These are phyloP conservation scores for Emydoidea blandingii DNA, from an alignment of 2,797 vertebrate species.

Conservation along the genomic window DNA sequence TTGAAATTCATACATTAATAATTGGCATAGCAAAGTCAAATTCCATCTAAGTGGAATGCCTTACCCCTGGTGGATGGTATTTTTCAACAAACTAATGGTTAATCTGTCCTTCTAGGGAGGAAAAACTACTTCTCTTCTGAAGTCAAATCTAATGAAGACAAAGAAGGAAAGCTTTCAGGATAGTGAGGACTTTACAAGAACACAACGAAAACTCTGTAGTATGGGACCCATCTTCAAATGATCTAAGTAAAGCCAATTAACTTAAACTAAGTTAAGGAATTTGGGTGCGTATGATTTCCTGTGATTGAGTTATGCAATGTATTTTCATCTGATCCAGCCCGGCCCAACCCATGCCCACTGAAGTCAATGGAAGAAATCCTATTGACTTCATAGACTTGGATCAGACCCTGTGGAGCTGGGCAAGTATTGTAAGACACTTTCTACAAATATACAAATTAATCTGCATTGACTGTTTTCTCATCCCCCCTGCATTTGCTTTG, in stretches of 20 bases:
- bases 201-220: neutral
- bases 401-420: fast-evolving
- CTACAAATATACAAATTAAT: neutral
- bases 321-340: neutral
- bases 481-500: neutral
- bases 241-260: neutral
- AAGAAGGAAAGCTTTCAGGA: conserved; percentile 6
- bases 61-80: conserved; percentile 26
- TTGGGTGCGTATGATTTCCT: neutral
- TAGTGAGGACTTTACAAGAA: neutral
- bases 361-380: neutral
- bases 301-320: fast-evolving
- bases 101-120: neutral
- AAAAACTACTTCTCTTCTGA: neutral
- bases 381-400: neutral
- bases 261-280: neutral
- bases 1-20: conserved; percentile 64
- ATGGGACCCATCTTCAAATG: neutral
- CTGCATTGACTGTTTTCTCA: neutral
- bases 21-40: conserved; percentile 48
- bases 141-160: conserved; percentile 27
- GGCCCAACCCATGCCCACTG: neutral
- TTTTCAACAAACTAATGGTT: conserved; percentile 29
- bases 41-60: conserved; percentile 24
- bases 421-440: neutral